Conservation (phyloP, 2,888 invertebrate genomes). For the Synanthedon formicaeformis region DNA sequence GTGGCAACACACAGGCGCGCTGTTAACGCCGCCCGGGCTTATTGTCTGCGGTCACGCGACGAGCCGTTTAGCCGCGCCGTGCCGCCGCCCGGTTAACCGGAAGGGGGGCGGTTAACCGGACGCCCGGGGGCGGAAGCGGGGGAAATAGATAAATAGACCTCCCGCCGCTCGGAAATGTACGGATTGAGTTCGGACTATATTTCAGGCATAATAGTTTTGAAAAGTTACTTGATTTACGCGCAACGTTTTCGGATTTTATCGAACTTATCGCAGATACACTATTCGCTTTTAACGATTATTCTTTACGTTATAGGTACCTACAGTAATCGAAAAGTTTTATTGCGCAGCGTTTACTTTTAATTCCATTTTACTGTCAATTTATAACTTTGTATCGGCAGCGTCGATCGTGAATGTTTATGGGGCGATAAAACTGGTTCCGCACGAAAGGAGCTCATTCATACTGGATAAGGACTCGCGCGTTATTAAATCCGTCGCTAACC, state of each 20-base stretch:
- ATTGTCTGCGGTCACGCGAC: conserved; percentile 72
- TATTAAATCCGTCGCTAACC: conserved; percentile 25
- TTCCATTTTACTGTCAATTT: conserved; percentile 36
- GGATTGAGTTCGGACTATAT: conserved; percentile 70
- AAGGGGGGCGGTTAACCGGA: conserved; percentile 71
- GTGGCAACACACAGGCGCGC: conserved; percentile 70
- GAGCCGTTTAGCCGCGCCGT: conserved; percentile 67
- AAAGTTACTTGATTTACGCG: conserved; percentile 68
- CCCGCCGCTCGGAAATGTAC: conserved; percentile 69
- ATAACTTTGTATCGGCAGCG: conserved; percentile 23
- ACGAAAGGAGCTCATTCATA: conserved; percentile 26
- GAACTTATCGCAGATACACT: conserved; percentile 26
- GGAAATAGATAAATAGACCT: conserved; percentile 71
- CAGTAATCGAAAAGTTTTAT: conserved; percentile 53
- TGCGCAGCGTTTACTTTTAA: conserved; percentile 41
- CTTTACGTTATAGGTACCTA: conserved; percentile 34
- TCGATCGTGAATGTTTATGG: conserved; percentile 12
- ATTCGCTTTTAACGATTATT: conserved; percentile 33
- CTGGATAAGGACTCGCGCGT: conserved; percentile 13
- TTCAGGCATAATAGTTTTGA: conserved; percentile 69
- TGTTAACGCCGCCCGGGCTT: conserved; percentile 68
- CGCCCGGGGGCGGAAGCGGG: conserved; percentile 68
- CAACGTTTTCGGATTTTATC: conserved; percentile 62
- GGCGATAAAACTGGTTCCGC: conserved; percentile 20
- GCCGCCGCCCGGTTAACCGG: conserved; percentile 68